These are phyloP conservation scores for Rhinophrynus dorsalis DNA, from an alignment of 2,797 vertebrate genomes.

Conservation along the genomic window DNA sequence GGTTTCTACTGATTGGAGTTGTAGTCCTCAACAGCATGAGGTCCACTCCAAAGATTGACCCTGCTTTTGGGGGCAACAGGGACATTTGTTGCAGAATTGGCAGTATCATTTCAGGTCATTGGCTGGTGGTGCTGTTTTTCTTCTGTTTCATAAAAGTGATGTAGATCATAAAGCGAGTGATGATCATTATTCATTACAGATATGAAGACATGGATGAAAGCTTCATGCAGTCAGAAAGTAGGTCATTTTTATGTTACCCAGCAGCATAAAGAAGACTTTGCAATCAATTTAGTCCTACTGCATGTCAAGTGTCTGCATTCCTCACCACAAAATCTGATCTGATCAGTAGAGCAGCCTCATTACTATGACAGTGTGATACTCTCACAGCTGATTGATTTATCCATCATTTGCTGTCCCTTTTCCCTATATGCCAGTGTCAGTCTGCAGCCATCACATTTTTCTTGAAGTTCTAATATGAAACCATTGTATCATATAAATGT, in stretches of 20 bases:
- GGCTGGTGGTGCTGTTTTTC: slow-evolving; percentile 25
- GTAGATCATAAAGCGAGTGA: slow-evolving; percentile 35
- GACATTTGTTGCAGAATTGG: neutral
- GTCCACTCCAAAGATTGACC: too few relatives aligned
- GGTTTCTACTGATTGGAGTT: too few relatives aligned
- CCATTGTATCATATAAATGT: slow-evolving; percentile 35
- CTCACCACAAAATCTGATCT: slow-evolving; percentile 38
- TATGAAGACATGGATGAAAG: slow-evolving; percentile 39
- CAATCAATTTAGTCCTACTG: slow-evolving; percentile 40
- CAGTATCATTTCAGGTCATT: slow-evolving; percentile 31
- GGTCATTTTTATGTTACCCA: slow-evolving; percentile 48
- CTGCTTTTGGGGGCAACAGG: too few relatives aligned
- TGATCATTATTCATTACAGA: slow-evolving; percentile 43
- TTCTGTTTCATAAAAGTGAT: slow-evolving; percentile 37
- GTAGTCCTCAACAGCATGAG: too few relatives aligned
- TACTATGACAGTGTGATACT: slow-evolving; percentile 43
- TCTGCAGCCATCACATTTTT: slow-evolving; percentile 22
- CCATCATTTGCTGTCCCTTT: slow-evolving; percentile 41
- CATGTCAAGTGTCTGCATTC: slow-evolving; percentile 44
- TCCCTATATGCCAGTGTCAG: slow-evolving; percentile 28
- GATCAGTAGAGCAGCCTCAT: slow-evolving; percentile 42
- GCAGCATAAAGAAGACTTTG: slow-evolving; percentile 37
- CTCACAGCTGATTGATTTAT: slow-evolving; percentile 39
- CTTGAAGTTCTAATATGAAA: slow-evolving; percentile 29
- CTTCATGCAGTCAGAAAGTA: slow-evolving; percentile 34